phyloP scores from a whole-genome alignment of 2,888 invertebrate genomes.

The Drosophila algonquin region DNA sequence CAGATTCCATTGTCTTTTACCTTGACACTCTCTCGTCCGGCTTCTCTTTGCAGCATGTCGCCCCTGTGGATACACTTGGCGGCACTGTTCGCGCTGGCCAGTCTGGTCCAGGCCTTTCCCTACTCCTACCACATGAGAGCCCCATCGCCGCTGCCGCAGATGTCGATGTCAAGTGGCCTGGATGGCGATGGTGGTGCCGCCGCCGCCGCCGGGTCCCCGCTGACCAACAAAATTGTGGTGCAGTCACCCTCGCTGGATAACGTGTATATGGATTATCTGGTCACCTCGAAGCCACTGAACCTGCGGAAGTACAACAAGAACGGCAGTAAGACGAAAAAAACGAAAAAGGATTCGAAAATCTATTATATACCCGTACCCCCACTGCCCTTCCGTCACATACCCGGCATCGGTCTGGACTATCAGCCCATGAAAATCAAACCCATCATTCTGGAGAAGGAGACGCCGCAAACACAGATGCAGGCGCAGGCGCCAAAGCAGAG shows the following conservation, averaged over 20 bases:
- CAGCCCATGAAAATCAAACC: slow-evolving; percentile 87
- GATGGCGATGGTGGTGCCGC: slow-evolving; percentile 8
- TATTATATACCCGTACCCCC: slow-evolving; percentile 94
- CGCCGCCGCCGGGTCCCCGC: background rate
- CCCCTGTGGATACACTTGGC: slow-evolving; percentile 28
- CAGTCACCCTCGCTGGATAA: slow-evolving; percentile 81
- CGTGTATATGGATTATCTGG: slow-evolving; percentile 79
- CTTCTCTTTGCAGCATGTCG: slow-evolving; percentile 49
- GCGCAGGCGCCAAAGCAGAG: background rate
- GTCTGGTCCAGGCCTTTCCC: slow-evolving; percentile 36
- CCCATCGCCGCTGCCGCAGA: background rate
- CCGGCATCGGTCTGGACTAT: slow-evolving; percentile 93
- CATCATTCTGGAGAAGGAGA: slow-evolving; percentile 53
- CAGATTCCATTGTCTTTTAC: slow-evolving; percentile 52
- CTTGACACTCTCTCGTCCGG: slow-evolving; percentile 51
- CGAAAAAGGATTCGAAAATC: slow-evolving; percentile 89
- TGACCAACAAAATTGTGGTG: slow-evolving; percentile 54
- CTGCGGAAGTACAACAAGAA: slow-evolving; percentile 79
- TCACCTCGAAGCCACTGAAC: slow-evolving; percentile 80
- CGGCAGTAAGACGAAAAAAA: slow-evolving; percentile 79
- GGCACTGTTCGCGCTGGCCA: slow-evolving; percentile 37
- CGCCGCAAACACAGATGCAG: slow-evolving; percentile 7
- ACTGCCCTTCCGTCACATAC: slow-evolving; percentile 93
- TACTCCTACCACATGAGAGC: slow-evolving; percentile 43
- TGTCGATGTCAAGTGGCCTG: slow-evolving; percentile 5